Conservation (phyloP, 2,888 invertebrate species). For the Ophion costatus region DNA sequence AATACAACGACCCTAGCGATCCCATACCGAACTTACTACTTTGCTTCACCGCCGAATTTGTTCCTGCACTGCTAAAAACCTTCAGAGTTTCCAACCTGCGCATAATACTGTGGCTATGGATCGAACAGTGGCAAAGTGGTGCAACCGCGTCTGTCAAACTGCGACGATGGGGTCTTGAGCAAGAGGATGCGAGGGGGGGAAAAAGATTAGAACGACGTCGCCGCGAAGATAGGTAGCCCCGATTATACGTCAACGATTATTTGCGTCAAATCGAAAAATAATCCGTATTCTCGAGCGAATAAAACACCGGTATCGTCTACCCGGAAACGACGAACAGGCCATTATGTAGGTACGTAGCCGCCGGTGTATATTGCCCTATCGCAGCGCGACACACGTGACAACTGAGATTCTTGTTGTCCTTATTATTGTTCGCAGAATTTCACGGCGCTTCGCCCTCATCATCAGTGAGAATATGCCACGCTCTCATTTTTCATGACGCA, state of each 20-base stretch:
- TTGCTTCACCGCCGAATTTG: background rate
- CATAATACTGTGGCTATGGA: background rate
- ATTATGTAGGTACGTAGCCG: background rate
- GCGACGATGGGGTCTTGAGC: background rate
- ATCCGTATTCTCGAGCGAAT: background rate
- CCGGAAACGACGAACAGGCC: background rate
- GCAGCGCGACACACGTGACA: background rate
- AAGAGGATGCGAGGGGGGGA: background rate
- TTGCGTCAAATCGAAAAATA: background rate
- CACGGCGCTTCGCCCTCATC: background rate
- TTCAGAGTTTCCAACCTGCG: background rate
- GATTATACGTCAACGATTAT: background rate
- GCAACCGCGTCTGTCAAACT: conserved; percentile 1
- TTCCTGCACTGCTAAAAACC: background rate
- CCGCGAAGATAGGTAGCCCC: background rate
- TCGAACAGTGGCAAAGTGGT: background rate
- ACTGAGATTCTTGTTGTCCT: background rate
- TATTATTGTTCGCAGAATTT: background rate
- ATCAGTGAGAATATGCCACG: background rate
- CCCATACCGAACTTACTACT: background rate
- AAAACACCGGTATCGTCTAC: background rate
- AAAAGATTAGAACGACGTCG: background rate
- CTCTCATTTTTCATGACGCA: background rate
- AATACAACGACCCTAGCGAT: background rate
- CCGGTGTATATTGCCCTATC: background rate